Conservation (phyloP, 2,797 vertebrate species). For the Morus bassanus region DNA sequence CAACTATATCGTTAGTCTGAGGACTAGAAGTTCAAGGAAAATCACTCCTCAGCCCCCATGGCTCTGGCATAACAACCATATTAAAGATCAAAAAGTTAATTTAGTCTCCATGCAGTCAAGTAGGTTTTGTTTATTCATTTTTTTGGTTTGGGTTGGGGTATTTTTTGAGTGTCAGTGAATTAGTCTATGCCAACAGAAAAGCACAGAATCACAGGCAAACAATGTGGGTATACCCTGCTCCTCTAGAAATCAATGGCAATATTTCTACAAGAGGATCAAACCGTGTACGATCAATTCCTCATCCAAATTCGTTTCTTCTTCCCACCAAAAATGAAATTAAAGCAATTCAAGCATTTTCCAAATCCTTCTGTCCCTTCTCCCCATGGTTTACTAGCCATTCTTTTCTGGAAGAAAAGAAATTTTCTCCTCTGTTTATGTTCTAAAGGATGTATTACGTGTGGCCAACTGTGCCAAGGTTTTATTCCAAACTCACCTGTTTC, state of each 20-base stretch:
- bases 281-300: not conserved
- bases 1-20: fast-evolving
- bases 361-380: not conserved
- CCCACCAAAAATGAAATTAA: not conserved
- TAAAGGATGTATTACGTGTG: not conserved
- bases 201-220: not conserved
- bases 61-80: not conserved
- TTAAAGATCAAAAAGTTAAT: not conserved
- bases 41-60: not conserved
- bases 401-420: not conserved
- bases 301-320: not conserved
- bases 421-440: not conserved
- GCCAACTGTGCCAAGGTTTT: not conserved
- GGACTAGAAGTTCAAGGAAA: not conserved
- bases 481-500: not conserved
- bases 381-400: not conserved
- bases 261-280: not conserved
- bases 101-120: not conserved
- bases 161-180: not conserved
- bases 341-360: not conserved
- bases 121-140: not conserved
- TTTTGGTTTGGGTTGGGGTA: not conserved
- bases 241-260: not conserved
- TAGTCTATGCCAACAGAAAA: not conserved
- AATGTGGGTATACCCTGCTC: not conserved